Conservation (phyloP, 2,797 vertebrate genomes). For the Vultur gryphus region DNA sequence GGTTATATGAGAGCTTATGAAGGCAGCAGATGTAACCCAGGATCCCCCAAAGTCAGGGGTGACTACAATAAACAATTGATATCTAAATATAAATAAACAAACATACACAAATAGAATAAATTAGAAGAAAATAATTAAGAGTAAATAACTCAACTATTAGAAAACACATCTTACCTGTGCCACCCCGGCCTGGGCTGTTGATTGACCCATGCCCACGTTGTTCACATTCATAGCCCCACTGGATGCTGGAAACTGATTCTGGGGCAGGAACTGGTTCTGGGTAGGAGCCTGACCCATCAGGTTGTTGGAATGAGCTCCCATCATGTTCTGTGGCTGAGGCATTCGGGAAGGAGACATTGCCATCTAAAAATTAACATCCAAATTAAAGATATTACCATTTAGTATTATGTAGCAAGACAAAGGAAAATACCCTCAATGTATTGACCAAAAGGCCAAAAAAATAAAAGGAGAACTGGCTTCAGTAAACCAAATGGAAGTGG, state of each 20-base stretch:
- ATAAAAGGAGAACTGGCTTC: neutral
- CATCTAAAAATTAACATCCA: slow-evolving; percentile 78
- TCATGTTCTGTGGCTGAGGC: slow-evolving; percentile 90
- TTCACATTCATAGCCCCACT: slow-evolving; percentile 84
- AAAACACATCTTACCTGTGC: slow-evolving; percentile 82
- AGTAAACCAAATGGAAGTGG: neutral
- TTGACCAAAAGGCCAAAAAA: neutral
- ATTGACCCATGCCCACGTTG: slow-evolving; percentile 83
- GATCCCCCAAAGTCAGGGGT: neutral
- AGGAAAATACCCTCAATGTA: neutral
- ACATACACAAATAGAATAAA: neutral
- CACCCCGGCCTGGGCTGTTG: slow-evolving; percentile 83
- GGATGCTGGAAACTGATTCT: slow-evolving; percentile 86
- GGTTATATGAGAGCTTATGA: neutral
- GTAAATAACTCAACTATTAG: neutral
- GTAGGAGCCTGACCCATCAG: slow-evolving; percentile 87
- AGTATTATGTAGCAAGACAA: neutral
- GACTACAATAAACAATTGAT: neutral
- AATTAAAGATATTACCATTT: neutral
- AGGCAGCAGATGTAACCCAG: neutral
- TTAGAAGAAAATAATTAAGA: neutral
- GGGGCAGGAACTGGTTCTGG: slow-evolving; percentile 89
- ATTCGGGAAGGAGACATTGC: slow-evolving; percentile 95
- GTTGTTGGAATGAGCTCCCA: slow-evolving; percentile 85
- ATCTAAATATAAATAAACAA: neutral